Conservation (phyloP, 2,113 vertebrate species). For the Zootoca vivipara region DNA sequence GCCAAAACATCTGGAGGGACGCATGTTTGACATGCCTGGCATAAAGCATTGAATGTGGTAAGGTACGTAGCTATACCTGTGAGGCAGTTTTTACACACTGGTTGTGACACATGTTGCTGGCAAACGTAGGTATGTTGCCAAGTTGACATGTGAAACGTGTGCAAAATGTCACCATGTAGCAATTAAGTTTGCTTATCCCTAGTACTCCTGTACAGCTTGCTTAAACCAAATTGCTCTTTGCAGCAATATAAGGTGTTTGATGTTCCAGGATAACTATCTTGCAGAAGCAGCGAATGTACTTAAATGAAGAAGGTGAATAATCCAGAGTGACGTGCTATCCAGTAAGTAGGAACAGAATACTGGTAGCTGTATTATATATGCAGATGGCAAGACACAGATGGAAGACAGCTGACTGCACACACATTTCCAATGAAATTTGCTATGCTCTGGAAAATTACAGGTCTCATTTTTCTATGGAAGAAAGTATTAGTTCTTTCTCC, state of each 20-base stretch:
- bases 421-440: background rate
- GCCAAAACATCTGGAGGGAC: too few relatives aligned
- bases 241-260: background rate
- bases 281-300: background rate
- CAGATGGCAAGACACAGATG: slow-evolving; percentile 4
- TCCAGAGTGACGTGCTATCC: background rate
- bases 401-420: background rate
- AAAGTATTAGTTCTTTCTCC: background rate
- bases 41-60: background rate
- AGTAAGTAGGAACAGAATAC: slow-evolving; percentile 7
- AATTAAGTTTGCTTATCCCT: background rate
- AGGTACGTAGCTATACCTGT: background rate
- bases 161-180: background rate
- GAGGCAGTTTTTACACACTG: background rate
- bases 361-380: background rate
- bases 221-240: background rate
- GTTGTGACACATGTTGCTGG: background rate
- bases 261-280: background rate
- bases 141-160: background rate
- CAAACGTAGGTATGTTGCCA: background rate
- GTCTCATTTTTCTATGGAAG: slow-evolving; percentile 15
- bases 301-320: background rate
- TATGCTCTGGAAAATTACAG: slow-evolving; percentile 18
- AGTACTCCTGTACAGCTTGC: background rate
- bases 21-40: too few relatives aligned